Evolutionary conservation across 1,140 invertebrate genomes (phyloP), one percentile per base, ranked within the genome.

Genomic region (Ruditapes philippinarum): DNA sequence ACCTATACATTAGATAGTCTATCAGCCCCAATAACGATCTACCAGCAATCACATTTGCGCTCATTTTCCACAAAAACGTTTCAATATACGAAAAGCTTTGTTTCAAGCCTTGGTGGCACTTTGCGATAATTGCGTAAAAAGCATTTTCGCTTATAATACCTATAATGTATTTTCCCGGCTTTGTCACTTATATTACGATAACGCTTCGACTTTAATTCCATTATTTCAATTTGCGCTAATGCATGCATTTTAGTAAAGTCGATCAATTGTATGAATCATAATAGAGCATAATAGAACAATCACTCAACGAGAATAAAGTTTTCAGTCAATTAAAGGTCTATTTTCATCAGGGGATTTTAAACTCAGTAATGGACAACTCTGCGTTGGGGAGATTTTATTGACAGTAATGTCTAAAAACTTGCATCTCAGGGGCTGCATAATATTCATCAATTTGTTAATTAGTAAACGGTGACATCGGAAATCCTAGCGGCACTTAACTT

Each of bases 141-240:
- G 42, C 73, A 76, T 76, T 51, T 76, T 51, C 38, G 45, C 42
- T 5, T n/a, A 28, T 45, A 51, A 76, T 76, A 65, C 28, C 5
- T 36, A 65, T 65, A 33, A 65, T 65, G 60, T 28, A 65, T 28
- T 19, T 12, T 28, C 33, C 25, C 33, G 28, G 7, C 60, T 9
- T 36, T 65, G 60, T 65, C 60, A 65, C 11, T 28, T n/a, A 33
- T 9, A 19, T 19, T 31, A 19, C 19, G 25, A 65, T 28, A 33
- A 9, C 9, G 25, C 60, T 65, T 65, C 33, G 49, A 76, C 73
- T 76, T 31, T 45, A 49, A 42, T 49, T 45, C 42, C 73, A 76
- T 76, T 49, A 76, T 28, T 76, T 76, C 73, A 49, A 76, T 76
- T 76, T 76, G n/a, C 73, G 73, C 25, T 76, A 76, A 76, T 76